These are phyloP conservation scores for Daboia siamensis DNA, from an alignment of 2,113 vertebrate species.

Conservation along the genomic window DNA sequence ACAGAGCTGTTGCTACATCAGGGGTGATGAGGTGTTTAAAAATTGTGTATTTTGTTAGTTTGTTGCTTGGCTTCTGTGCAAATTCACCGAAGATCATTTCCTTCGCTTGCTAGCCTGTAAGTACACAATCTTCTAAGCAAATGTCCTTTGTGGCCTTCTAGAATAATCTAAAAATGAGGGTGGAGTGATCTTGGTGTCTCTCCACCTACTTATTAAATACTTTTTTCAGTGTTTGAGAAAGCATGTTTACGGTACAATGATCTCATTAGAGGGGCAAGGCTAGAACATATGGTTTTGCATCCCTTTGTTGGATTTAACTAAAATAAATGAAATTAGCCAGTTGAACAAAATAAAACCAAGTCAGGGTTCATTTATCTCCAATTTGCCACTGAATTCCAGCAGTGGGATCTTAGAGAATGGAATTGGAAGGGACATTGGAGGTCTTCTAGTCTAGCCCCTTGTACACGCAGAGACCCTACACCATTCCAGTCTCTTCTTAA, in stretches of 20 bases:
- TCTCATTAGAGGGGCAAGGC: not conserved
- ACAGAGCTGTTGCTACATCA: not conserved
- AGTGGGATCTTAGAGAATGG: not conserved
- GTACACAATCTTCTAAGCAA: not conserved
- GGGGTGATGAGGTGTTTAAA: not conserved
- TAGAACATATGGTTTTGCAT: not conserved
- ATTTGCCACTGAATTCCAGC: not conserved
- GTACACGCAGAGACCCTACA: too few species aligned
- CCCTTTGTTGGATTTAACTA: not conserved
- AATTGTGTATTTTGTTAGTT: constrained; percentile 13
- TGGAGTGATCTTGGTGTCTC: not conserved
- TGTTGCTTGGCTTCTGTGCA: not conserved
- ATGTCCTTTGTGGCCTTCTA: not conserved
- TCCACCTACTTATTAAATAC: not conserved
- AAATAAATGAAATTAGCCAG: not conserved
- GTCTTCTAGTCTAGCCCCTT: not conserved
- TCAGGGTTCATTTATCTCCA: not conserved
- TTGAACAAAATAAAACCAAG: not conserved
- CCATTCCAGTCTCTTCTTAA: too few species aligned
- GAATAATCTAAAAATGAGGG: not conserved
- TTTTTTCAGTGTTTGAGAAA: not conserved
- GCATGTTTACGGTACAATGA: not conserved
- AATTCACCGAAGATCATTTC: not conserved
- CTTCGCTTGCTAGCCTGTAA: not conserved
- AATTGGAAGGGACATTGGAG: not conserved